phyloP scores from a whole-genome alignment of 2,797 vertebrate genomes.

The Neosilurus mollespiculum region DNA sequence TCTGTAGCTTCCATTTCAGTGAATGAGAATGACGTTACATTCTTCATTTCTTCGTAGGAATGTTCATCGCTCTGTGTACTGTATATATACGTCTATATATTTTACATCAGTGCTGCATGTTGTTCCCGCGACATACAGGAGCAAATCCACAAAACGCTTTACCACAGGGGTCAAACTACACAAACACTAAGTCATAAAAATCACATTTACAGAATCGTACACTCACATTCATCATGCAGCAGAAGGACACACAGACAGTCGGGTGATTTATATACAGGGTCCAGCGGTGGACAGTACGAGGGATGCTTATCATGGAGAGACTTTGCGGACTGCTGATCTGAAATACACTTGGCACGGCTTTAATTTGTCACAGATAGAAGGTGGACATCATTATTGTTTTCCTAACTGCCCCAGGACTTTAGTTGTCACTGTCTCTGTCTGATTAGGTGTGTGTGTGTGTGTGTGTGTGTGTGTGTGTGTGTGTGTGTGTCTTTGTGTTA shows the following conservation, averaged over 20 bases:
- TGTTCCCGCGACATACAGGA: conserved; percentile 41
- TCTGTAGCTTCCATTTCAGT: conserved; percentile 23
- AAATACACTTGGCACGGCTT: conserved; percentile 68
- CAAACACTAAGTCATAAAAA: conserved; percentile 48
- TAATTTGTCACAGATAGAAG: conserved; percentile 42
- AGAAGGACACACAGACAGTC: conserved; percentile 34
- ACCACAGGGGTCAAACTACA: conserved; percentile 47
- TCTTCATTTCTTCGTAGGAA: conserved; percentile 35
- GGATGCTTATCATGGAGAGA: conserved; percentile 47
- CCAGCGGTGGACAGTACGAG: conserved; percentile 20
- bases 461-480: conserved; percentile 35
- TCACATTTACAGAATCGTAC: conserved; percentile 49
- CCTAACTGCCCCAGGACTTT: background rate
- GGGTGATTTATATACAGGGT: conserved; percentile 42
- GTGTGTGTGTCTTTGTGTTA: conserved; percentile 11
- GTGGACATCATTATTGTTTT: background rate
- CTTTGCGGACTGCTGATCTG: conserved; percentile 24
- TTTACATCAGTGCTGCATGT: conserved; percentile 26
- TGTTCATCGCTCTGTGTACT: conserved; percentile 22
- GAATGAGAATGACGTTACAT: conserved; percentile 38
- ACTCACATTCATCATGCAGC: conserved; percentile 54
- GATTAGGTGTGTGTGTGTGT: conserved; percentile 34
- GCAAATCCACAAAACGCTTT: conserved; percentile 42
- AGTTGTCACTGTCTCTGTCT: conserved; percentile 15
- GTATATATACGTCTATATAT: background rate